phyloP scores from a whole-genome alignment of 1,140 invertebrate genomes.

The Nasonia longicornis region DNA sequence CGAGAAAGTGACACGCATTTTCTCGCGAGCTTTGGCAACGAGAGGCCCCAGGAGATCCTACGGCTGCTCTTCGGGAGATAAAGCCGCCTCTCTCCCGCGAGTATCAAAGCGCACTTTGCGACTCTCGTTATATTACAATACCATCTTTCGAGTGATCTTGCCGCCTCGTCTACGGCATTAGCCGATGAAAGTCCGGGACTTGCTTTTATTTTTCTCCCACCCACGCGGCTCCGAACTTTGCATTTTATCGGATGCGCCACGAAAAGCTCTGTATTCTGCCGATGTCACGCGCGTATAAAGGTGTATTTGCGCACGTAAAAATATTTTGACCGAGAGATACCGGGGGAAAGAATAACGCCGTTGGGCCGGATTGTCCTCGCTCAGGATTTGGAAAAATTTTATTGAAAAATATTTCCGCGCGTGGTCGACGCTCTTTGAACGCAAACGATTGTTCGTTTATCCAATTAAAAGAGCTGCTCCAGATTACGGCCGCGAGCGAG shows the following conservation, averaged over 20 bases:
- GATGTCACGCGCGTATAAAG: too few relatives aligned
- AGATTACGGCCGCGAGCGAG: too few relatives aligned
- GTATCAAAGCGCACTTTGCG: constrained; percentile 26
- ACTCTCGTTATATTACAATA: constrained; percentile 24
- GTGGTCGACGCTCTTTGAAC: not conserved
- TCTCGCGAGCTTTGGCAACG: not conserved
- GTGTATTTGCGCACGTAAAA: too few relatives aligned
- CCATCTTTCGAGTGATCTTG: constrained; percentile 24
- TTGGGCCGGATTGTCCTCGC: too few relatives aligned
- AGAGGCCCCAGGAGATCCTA: constrained; percentile 23
- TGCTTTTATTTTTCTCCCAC: not conserved
- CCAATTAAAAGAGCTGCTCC: too few relatives aligned
- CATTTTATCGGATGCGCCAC: too few relatives aligned
- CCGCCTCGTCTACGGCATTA: not conserved
- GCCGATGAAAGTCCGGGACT: not conserved
- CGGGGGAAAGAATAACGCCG: too few relatives aligned
- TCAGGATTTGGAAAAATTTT: too few relatives aligned
- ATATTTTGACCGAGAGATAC: too few relatives aligned
- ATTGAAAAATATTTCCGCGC: not conserved
- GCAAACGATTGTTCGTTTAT: too few relatives aligned
- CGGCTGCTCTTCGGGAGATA: not conserved
- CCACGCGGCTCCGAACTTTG: too few relatives aligned
- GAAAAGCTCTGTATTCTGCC: too few relatives aligned
- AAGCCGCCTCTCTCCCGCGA: constrained; percentile 3
- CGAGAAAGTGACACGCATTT: not conserved